Evolutionary conservation across 2,113 vertebrate species (phyloP).

Genomic region (Hemibagrus wyckioides): DNA sequence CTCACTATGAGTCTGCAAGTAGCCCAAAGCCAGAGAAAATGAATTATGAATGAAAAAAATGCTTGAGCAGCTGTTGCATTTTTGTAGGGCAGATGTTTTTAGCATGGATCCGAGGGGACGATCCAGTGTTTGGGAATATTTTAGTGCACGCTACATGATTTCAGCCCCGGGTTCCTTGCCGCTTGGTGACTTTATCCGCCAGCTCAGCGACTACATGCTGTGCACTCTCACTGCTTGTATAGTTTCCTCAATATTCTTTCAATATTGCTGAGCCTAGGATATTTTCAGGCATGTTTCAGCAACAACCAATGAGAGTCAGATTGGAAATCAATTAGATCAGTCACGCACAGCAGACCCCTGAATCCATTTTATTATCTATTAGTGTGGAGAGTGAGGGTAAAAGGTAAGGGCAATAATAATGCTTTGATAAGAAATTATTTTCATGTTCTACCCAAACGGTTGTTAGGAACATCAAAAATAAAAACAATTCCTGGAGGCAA

Average conservation of each 20-base stretch:
- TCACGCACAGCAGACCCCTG: neutral
- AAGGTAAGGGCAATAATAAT: neutral
- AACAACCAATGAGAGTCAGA: neutral
- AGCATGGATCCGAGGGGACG: neutral
- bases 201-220: neutral
- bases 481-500: neutral
- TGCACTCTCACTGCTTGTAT: neutral
- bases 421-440: neutral
- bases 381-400: neutral
- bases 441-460: neutral
- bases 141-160: neutral
- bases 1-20: slow-evolving; percentile 40
- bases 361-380: neutral
- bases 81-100: slow-evolving; percentile 1
- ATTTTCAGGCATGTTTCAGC: neutral
- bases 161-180: neutral
- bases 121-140: neutral
- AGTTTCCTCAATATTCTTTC: neutral
- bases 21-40: slow-evolving; percentile 34
- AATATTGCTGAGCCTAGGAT: neutral
- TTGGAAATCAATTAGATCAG: neutral
- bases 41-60: slow-evolving; percentile 47
- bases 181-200: neutral
- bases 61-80: slow-evolving; percentile 12
- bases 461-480: neutral